Conservation (phyloP, 2,797 vertebrate species). For the Poeciliopsis infans region DNA sequence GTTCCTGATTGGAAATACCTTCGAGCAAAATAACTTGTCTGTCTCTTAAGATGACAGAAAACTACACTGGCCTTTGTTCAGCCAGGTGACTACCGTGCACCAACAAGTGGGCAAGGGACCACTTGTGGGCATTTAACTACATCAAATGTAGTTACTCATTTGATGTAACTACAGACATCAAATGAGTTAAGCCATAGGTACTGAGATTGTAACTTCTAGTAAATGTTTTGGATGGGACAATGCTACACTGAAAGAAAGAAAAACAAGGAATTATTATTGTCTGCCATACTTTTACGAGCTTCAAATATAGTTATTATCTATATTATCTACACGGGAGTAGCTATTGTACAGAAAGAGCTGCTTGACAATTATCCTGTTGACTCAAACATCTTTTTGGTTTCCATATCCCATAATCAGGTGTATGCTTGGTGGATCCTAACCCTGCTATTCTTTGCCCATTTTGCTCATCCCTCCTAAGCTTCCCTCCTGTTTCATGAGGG, state of each 20-base stretch:
- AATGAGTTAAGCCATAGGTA: neutral
- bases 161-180: neutral
- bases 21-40: neutral
- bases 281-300: constrained; percentile 12
- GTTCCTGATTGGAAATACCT: neutral
- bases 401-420: constrained; percentile 46
- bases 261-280: constrained; percentile 8
- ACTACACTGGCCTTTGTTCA: neutral
- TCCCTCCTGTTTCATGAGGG: constrained; percentile 17
- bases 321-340: constrained; percentile 33
- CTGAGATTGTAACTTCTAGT: neutral
- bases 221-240: constrained; percentile 13
- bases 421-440: constrained; percentile 8
- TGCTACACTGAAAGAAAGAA: neutral
- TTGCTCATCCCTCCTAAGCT: constrained; percentile 5
- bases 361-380: constrained; percentile 42
- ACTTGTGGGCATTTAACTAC: no score
- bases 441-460: constrained; percentile 1
- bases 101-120: neutral
- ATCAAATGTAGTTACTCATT: no score
- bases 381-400: constrained; percentile 45
- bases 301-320: constrained; percentile 58
- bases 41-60: neutral
- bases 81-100: neutral
- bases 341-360: constrained; percentile 46